Percentiles rank a stretch among this genome's conserved stretches.
These are phyloP conservation scores for Tyrophagus putrescentiae DNA, from an alignment of 1,140 invertebrate species.

Conservation along the genomic window DNA sequence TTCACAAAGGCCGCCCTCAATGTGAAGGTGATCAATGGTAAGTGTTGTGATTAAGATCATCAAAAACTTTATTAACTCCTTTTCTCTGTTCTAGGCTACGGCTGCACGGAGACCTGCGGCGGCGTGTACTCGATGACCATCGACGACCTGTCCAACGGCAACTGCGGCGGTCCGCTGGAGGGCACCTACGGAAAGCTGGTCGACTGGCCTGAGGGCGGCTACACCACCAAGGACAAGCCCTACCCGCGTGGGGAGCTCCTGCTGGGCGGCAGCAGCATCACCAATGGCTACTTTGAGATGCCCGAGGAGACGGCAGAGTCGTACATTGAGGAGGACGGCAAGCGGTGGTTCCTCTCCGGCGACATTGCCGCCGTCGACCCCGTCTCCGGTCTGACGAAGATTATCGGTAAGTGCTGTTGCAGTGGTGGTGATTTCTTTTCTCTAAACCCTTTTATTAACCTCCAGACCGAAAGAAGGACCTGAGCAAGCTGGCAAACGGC, in stretches of 20 bases:
- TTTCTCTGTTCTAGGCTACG: conserved; percentile 21
- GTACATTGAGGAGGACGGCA: conserved; percentile 47
- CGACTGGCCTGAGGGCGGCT: conserved; percentile 80
- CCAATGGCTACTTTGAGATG: conserved; percentile 82
- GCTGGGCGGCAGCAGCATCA: conserved; percentile 76
- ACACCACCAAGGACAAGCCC: conserved; percentile 59
- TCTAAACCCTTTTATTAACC: too few relatives aligned
- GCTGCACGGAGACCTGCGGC: conserved; percentile 24
- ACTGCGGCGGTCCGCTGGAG: conserved; percentile 72
- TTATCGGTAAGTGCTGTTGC: conserved; percentile 60
- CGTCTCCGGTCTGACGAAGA: conserved; percentile 86
- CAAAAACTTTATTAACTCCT: background rate
- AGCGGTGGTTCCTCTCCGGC: conserved; percentile 51
- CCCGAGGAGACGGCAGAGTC: conserved; percentile 75
- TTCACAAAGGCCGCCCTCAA: conserved; percentile 68
- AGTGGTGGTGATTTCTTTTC: too few relatives aligned
- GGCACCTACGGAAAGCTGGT: conserved; percentile 70
- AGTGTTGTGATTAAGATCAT: conserved; percentile 17
- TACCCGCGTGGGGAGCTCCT: conserved; percentile 79
- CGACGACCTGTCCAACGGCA: conserved; percentile 54
- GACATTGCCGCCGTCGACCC: conserved; percentile 83
- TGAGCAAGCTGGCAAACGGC: conserved; percentile 90
- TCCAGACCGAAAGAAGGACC: conserved; percentile 91
- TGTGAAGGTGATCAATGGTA: conserved; percentile 39
- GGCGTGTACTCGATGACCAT: conserved; percentile 33